Evolutionary conservation across 2,888 invertebrate genomes (phyloP).

Genomic region (Lochmaea crataegi): DNA sequence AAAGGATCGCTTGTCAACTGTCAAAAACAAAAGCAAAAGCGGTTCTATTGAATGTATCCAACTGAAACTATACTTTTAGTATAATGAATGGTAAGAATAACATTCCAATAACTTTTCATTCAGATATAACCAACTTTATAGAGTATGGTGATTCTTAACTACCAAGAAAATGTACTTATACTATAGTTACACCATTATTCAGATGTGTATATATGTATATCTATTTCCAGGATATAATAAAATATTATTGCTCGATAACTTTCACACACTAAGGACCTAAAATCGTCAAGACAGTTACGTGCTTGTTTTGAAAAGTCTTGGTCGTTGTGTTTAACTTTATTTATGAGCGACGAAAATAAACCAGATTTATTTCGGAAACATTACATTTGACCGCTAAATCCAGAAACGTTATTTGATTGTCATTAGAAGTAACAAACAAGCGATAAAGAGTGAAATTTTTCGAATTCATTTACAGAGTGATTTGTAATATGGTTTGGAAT

Average conservation of each 20-base stretch:
- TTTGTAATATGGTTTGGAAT: conserved; percentile 4
- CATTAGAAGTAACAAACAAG: conserved; percentile 31
- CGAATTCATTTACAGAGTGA: conserved; percentile 14
- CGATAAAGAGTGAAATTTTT: conserved; percentile 30
- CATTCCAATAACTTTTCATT: too few relatives aligned
- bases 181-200: neutral
- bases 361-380: conserved; percentile 22
- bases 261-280: conserved; percentile 2
- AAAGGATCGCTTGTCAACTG: too few relatives aligned
- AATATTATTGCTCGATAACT: conserved; percentile 14
- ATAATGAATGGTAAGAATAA: too few relatives aligned
- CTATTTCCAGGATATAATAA: conserved; percentile 4
- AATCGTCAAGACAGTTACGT: conserved; percentile 20
- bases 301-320: conserved; percentile 22
- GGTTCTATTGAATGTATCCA: too few relatives aligned
- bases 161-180: neutral
- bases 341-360: conserved; percentile 30
- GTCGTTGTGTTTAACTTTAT: conserved; percentile 16
- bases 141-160: too few relatives aligned
- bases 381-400: conserved; percentile 30
- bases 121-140: too few relatives aligned
- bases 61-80: too few relatives aligned
- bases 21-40: too few relatives aligned
- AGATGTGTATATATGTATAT: neutral
- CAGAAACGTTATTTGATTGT: conserved; percentile 20